Evolutionary conservation across 2,797 vertebrate genomes (phyloP).

Genomic region (Pristis pectinata): DNA sequence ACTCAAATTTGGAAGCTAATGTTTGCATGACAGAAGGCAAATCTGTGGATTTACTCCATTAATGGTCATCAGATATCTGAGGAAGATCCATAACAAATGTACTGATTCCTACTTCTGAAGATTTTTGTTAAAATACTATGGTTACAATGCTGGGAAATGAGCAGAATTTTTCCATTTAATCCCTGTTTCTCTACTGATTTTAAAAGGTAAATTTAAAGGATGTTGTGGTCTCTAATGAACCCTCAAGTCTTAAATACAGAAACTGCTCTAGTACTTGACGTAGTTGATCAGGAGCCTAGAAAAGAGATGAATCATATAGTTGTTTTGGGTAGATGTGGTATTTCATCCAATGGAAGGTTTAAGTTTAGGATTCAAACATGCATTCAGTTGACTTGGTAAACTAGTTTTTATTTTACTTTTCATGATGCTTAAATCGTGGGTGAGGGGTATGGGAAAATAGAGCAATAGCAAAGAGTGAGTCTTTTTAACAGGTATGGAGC

Average conservation of each 20-base stretch:
- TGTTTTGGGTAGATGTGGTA: slow-evolving; percentile 3
- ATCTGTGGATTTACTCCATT: neutral
- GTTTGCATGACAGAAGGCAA: neutral
- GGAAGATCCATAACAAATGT: neutral
- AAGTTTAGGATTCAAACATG: neutral
- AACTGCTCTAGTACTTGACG: neutral
- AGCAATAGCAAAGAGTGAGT: too few relatives aligned
- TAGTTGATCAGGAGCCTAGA: neutral
- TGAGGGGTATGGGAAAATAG: neutral
- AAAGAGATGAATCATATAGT: neutral
- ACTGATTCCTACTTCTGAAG: slow-evolving; percentile 1
- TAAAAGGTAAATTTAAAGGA: neutral
- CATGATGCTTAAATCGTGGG: slow-evolving; percentile 6
- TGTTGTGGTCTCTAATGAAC: neutral
- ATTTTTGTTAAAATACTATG: neutral
- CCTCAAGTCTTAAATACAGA: neutral
- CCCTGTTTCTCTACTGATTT: neutral
- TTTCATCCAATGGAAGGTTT: slow-evolving; percentile 4
- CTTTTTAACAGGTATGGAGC: neutral
- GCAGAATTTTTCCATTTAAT: neutral
- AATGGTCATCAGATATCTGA: neutral
- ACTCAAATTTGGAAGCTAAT: neutral
- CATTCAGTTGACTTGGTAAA: neutral
- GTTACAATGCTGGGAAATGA: neutral
- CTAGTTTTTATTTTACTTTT: neutral